These are phyloP conservation scores for Dipus sagitta DNA, from an alignment of 2,797 vertebrate genomes.

Conservation along the genomic window DNA sequence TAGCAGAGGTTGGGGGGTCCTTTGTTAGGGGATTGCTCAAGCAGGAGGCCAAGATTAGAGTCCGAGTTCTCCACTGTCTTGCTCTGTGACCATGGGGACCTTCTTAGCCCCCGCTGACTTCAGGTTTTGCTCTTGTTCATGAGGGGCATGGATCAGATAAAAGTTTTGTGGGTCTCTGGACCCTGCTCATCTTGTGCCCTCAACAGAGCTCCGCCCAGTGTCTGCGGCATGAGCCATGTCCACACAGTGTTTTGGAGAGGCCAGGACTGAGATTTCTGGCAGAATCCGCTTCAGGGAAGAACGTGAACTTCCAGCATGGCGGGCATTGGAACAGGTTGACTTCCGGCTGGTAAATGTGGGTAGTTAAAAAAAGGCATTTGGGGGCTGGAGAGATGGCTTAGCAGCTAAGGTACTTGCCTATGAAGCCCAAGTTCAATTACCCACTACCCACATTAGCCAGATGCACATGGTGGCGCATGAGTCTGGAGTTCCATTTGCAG, in stretches of 20 bases:
- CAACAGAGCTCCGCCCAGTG: accelerated
- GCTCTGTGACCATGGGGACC: neutral
- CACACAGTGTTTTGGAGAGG: neutral
- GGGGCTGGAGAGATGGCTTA: too few species aligned
- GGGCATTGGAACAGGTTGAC: neutral
- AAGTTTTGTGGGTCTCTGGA: neutral
- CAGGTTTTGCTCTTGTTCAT: neutral
- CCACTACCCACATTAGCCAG: too few species aligned
- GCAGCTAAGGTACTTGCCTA: too few species aligned
- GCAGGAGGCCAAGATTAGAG: neutral
- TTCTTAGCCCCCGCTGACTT: neutral
- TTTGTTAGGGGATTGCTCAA: accelerated
- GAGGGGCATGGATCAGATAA: neutral
- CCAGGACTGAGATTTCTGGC: neutral
- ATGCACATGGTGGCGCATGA: too few species aligned
- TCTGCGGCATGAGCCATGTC: accelerated
- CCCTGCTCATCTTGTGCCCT: neutral
- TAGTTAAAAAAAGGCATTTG: neutral
- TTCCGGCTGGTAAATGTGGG: neutral
- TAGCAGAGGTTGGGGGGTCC: neutral
- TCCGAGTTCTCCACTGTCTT: neutral
- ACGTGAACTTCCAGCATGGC: accelerated
- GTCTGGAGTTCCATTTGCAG: too few species aligned
- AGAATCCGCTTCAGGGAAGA: neutral
- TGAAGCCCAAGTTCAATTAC: too few species aligned